Evolutionary conservation across 2,797 vertebrate species (phyloP).

Genomic region (Calcarius lapponicus): DNA sequence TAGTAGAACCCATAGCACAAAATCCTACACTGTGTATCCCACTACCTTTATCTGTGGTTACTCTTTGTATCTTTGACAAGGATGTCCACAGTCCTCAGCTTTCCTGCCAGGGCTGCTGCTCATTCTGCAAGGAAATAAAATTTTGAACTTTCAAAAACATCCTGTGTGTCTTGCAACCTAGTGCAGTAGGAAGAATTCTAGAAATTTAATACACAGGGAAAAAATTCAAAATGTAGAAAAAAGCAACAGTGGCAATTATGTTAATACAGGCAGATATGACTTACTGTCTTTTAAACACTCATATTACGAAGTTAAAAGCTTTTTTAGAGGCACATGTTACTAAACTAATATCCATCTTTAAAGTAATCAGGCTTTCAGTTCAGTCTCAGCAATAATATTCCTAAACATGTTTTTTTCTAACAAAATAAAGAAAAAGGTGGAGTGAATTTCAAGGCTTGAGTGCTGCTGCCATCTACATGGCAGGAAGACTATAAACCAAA

Average conservation of each 20-base stretch:
- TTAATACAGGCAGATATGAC: neutral
- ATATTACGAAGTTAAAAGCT: slow-evolving; percentile 1
- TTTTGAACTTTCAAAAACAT: neutral
- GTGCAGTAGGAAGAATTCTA: neutral
- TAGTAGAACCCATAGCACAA: neutral
- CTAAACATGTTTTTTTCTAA: slow-evolving; percentile 7
- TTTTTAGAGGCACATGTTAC: neutral
- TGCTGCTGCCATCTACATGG: slow-evolving; percentile 80
- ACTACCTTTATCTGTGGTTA: neutral
- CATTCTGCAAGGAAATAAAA: neutral
- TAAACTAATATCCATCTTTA: slow-evolving; percentile 28
- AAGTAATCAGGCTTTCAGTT: slow-evolving; percentile 9
- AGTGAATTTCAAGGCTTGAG: slow-evolving; percentile 70
- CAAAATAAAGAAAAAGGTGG: slow-evolving; percentile 19
- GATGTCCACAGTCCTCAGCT: neutral
- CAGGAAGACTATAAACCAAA: slow-evolving; percentile 63
- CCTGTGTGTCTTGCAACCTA: neutral
- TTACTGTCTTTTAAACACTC: slow-evolving; percentile 27
- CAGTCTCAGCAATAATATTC: neutral
- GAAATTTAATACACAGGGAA: neutral
- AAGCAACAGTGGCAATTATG: neutral
- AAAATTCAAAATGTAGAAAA: neutral
- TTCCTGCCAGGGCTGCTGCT: neutral
- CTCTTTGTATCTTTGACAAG: neutral
- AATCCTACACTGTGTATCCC: neutral